Percentiles rank a stretch among this genome's conserved stretches.
These are phyloP conservation scores for Hoplostethus atlanticus DNA, from an alignment of 2,797 vertebrate species.

Conservation along the genomic window DNA sequence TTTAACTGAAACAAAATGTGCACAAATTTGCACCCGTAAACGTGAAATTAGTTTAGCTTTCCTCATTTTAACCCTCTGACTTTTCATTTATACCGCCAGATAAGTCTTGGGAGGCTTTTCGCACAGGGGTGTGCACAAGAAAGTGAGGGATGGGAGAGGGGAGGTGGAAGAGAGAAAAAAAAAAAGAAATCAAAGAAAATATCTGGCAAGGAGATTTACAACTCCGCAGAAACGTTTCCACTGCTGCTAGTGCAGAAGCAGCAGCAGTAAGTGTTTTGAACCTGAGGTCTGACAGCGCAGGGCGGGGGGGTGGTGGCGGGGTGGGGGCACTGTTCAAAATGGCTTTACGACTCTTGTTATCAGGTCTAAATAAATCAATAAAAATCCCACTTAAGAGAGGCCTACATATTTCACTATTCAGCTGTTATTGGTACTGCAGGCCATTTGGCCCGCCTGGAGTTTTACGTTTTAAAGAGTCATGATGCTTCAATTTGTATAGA, in stretches of 20 bases:
- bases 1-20: constrained; percentile 67
- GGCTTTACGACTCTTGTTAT: constrained; percentile 83
- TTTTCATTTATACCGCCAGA: constrained; percentile 50
- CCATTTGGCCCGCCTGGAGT: constrained; percentile 49
- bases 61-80: constrained; percentile 48
- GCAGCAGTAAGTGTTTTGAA: constrained; percentile 67
- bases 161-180: constrained; percentile 16
- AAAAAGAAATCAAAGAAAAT: constrained; percentile 78
- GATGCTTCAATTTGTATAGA: constrained; percentile 72
- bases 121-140: constrained; percentile 41
- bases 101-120: constrained; percentile 56
- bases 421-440: constrained; percentile 59
- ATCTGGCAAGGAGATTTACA: constrained; percentile 83
- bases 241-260: constrained; percentile 69
- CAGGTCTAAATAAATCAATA: constrained; percentile 80
- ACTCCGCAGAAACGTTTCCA: constrained; percentile 71
- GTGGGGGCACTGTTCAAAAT: constrained; percentile 57
- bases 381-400: constrained; percentile 63
- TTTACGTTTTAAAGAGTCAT: constrained; percentile 63
- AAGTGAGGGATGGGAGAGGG: constrained; percentile 31
- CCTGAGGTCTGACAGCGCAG: constrained; percentile 51
- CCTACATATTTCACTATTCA: constrained; percentile 67
- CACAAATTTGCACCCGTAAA: constrained; percentile 66
- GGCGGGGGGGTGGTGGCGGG: constrained; percentile 11
- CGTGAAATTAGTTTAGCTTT: constrained; percentile 54